Conservation (phyloP, 2,888 invertebrate genomes). For the Pachliopta kotzebuea region DNA sequence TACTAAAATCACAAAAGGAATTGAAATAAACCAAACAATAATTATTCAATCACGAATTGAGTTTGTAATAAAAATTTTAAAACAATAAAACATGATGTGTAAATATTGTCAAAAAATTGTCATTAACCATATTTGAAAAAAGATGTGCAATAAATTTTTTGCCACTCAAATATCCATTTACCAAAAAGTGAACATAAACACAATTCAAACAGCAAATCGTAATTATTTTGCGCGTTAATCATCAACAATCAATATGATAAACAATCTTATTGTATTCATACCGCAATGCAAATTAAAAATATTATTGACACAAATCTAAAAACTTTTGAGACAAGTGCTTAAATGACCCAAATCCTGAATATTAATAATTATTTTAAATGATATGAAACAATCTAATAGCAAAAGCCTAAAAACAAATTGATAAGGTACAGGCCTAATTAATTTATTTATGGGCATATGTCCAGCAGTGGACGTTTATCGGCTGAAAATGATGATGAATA, state of each 20-base stretch:
- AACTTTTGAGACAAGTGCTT: background rate
- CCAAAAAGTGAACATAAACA: background rate
- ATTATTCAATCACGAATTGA: too few relatives aligned
- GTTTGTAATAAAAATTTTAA: background rate
- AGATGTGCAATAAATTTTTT: background rate
- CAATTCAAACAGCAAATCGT: background rate
- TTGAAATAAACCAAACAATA: constrained; percentile 3
- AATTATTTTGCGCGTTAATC: background rate
- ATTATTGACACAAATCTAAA: background rate
- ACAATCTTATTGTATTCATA: background rate
- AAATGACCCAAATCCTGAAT: background rate
- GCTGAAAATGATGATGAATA: too few relatives aligned
- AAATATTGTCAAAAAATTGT: background rate
- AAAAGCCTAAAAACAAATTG: too few relatives aligned
- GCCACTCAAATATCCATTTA: background rate
- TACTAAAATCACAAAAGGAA: constrained; percentile 10
- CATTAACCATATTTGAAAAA: background rate
- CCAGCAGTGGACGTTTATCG: too few relatives aligned
- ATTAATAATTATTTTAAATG: background rate
- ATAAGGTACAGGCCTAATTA: too few relatives aligned
- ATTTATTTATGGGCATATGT: too few relatives aligned
- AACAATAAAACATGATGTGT: background rate
- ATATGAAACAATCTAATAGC: background rate
- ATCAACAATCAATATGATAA: background rate
- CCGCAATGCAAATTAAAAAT: background rate